phyloP scores from a whole-genome alignment of 2,888 invertebrate species.

The Coecobrya sp. region DNA sequence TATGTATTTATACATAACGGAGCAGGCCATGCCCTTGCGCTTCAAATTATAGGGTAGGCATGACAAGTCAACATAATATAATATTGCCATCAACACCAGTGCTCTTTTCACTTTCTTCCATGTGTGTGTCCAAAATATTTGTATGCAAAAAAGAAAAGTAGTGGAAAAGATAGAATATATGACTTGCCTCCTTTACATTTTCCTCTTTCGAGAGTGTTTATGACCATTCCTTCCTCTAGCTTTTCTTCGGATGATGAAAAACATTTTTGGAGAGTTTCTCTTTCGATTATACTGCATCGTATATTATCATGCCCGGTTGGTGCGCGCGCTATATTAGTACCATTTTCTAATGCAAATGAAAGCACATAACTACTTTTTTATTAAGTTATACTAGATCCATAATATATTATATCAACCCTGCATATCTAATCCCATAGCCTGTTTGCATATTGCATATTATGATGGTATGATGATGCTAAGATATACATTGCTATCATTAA shows the following conservation, averaged over 20 bases:
- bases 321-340: neutral
- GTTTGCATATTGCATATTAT: neutral
- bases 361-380: neutral
- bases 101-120: neutral
- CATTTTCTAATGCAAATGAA: neutral
- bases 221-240: constrained; percentile 18
- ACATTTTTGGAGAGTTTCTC: constrained; percentile 12
- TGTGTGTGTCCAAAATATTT: constrained; percentile 55
- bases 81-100: constrained; percentile 23
- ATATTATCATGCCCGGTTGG: neutral
- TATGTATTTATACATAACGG: neutral
- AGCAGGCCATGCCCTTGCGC: constrained; percentile 75
- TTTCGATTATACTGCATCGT: constrained; percentile 31
- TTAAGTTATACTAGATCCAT: neutral
- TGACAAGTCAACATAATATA: constrained; percentile 56
- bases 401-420: neutral
- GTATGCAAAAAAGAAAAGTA: constrained; percentile 51
- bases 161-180: constrained; percentile 6
- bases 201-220: constrained; percentile 61
- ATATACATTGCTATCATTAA: constrained; percentile 40
- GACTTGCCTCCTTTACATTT: constrained; percentile 47
- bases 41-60: constrained; percentile 63
- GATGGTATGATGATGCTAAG: neutral
- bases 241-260: neutral
- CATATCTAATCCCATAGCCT: neutral